phyloP scores from a whole-genome alignment of 1,140 invertebrate genomes.

The Eriocheir sinensis region DNA sequence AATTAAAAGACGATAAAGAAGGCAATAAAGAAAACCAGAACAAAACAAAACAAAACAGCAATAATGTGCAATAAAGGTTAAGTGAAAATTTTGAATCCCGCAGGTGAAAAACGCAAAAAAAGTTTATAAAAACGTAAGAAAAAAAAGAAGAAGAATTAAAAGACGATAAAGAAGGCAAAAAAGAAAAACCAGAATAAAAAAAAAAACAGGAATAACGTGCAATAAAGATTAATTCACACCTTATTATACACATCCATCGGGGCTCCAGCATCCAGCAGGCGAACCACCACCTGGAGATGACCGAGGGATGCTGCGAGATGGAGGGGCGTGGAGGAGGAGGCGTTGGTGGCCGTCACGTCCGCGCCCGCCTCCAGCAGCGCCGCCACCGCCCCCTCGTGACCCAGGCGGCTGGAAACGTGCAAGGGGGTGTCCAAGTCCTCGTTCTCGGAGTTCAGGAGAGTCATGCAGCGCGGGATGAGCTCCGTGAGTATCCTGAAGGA shows the following conservation, averaged over 20 bases:
- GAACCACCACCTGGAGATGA: neutral
- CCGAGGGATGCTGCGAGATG: slow-evolving; percentile 83
- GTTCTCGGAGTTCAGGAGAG: slow-evolving; percentile 59
- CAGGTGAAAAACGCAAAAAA: neutral
- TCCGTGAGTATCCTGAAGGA: slow-evolving; percentile 32
- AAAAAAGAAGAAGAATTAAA: neutral
- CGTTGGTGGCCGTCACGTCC: slow-evolving; percentile 82
- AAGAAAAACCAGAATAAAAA: neutral
- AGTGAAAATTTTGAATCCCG: too few species aligned
- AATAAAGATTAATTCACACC: neutral
- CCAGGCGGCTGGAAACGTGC: slow-evolving; percentile 82
- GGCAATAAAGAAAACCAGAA: neutral
- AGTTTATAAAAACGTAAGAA: too few species aligned
- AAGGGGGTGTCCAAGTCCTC: slow-evolving; percentile 66
- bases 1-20: neutral
- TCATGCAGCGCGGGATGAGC: neutral
- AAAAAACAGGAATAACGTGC: neutral
- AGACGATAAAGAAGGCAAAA: neutral
- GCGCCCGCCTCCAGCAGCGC: slow-evolving; percentile 82
- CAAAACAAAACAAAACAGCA: too few species aligned
- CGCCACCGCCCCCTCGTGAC: slow-evolving; percentile 81
- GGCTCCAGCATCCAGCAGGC: slow-evolving; percentile 18
- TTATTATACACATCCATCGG: slow-evolving; percentile 50
- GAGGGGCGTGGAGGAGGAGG: slow-evolving; percentile 82
- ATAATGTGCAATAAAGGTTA: too few species aligned